Evolutionary conservation across 2,113 vertebrate genomes (phyloP).

Genomic region (Callionymus lyra): DNA sequence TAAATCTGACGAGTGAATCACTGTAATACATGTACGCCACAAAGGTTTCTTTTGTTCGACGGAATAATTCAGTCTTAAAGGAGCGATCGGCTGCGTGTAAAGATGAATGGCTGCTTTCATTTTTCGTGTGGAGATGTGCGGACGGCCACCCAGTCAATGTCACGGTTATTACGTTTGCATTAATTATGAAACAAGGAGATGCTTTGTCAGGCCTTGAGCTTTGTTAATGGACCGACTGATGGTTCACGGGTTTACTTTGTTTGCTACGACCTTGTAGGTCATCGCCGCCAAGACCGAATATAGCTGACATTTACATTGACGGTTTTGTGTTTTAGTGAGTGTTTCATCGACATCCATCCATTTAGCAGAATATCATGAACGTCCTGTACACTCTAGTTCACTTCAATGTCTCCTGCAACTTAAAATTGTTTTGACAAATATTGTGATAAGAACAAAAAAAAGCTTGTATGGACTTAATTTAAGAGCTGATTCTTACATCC

Average conservation of each 20-base stretch:
- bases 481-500: too few relatives aligned
- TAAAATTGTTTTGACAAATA: too few relatives aligned
- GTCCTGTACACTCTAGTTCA: too few relatives aligned
- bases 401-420: too few relatives aligned
- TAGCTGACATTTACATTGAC: too few relatives aligned
- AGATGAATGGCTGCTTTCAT: slow-evolving; percentile 56
- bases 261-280: slow-evolving; percentile 40
- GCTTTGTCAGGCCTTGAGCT: slow-evolving; percentile 34
- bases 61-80: slow-evolving; percentile 52
- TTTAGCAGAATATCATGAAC: too few relatives aligned
- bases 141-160: slow-evolving; percentile 40
- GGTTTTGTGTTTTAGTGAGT: too few relatives aligned
- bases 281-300: slow-evolving; percentile 20
- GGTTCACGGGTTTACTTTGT: slow-evolving; percentile 33
- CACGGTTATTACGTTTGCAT: slow-evolving; percentile 57
- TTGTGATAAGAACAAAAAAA: too few relatives aligned
- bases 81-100: slow-evolving; percentile 40
- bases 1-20: too few relatives aligned
- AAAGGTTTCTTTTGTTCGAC: slow-evolving; percentile 53
- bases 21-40: slow-evolving; percentile 39
- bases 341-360: not conserved
- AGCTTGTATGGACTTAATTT: too few relatives aligned
- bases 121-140: slow-evolving; percentile 42
- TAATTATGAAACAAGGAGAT: slow-evolving; percentile 55
- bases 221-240: slow-evolving; percentile 45